phyloP scores from a whole-genome alignment of 1,140 invertebrate species.

The Campodea augens region DNA sequence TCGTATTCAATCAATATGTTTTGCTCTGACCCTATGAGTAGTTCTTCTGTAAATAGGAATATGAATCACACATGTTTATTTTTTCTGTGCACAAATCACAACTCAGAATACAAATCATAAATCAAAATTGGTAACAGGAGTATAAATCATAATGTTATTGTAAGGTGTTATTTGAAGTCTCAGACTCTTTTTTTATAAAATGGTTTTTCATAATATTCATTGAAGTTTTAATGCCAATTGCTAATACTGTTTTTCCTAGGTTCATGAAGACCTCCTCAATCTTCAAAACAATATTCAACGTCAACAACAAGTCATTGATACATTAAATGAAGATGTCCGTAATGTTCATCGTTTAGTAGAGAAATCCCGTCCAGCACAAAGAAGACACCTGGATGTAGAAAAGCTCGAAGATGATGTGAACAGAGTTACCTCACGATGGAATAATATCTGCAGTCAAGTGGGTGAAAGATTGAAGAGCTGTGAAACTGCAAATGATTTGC shows the following conservation, averaged over 20 bases:
- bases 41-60: too few relatives aligned
- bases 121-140: too few relatives aligned
- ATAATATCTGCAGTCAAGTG: conserved; percentile 71
- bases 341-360: conserved; percentile 70
- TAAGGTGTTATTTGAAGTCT: too few relatives aligned
- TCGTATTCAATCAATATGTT: too few relatives aligned
- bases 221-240: too few relatives aligned
- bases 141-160: too few relatives aligned
- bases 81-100: too few relatives aligned
- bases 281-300: conserved; percentile 62
- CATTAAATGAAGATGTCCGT: conserved; percentile 72
- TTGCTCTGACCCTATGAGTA: too few relatives aligned
- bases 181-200: conserved; percentile 6
- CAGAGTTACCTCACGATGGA: conserved; percentile 72
- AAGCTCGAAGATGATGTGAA: conserved; percentile 82
- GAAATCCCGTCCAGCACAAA: conserved; percentile 46
- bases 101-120: too few relatives aligned
- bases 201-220: conserved; percentile 14
- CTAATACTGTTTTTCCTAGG: conserved; percentile 20
- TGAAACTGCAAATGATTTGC: conserved; percentile 62
- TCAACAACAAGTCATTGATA: conserved; percentile 71
- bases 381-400: conserved; percentile 67
- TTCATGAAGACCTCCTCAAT: conserved; percentile 50
- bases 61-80: too few relatives aligned
- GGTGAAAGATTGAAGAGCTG: conserved; percentile 74